Percentiles rank a stretch among this genome's conserved stretches.
Conservation (phyloP, 2,888 invertebrate species). For the Ypsolopha scabrella region DNA sequence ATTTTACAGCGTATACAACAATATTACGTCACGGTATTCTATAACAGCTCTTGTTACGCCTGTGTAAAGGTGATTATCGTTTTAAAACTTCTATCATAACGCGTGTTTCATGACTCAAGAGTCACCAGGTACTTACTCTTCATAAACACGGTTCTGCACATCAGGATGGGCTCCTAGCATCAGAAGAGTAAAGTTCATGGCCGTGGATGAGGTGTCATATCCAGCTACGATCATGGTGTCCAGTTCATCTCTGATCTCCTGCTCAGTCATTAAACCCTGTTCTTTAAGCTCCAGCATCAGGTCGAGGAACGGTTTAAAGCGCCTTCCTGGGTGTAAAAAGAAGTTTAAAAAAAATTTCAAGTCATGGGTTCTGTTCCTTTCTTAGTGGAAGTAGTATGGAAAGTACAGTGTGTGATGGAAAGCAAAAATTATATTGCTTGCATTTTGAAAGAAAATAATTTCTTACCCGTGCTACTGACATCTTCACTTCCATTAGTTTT, state of each 20-base stretch:
- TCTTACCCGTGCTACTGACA: no score
- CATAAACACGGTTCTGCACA: constrained; percentile 37
- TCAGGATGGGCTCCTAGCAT: constrained; percentile 49
- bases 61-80: no score
- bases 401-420: no score
- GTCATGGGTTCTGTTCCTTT: constrained; percentile 7
- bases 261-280: constrained; percentile 50
- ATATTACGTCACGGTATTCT: no score
- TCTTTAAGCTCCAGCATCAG: constrained; percentile 58
- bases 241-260: constrained; percentile 68
- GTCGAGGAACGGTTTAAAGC: constrained; percentile 66
- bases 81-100: no score
- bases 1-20: no score
- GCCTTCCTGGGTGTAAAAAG: constrained; percentile 24
- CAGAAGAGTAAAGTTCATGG: constrained; percentile 45
- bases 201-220: constrained; percentile 57
- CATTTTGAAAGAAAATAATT: no score
- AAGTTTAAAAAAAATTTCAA: background rate
- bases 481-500: no score
- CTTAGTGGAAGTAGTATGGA: background rate
- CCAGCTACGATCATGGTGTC: constrained; percentile 72
- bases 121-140: constrained; percentile 36
- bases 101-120: no score
- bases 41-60: no score
- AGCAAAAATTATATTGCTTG: no score